These are phyloP conservation scores for Chironex yamaguchii DNA, from an alignment of 30 jellyfish, hydroid and myxozoan genomes.

Conservation along the genomic window DNA sequence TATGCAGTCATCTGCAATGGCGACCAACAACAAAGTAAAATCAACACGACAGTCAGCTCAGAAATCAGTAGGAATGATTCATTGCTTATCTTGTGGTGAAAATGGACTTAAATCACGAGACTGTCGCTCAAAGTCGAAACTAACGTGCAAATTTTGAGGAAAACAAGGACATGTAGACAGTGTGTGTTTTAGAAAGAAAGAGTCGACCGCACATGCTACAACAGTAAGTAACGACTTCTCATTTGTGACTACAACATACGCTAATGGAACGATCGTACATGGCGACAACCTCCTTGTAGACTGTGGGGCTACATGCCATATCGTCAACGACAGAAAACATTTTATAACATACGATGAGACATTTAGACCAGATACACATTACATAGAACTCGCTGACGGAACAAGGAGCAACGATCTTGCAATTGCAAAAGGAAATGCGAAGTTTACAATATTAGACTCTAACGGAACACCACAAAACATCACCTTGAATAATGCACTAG, in stretches of 20 bases:
- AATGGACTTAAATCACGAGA: conserved; percentile 47
- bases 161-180: conserved; percentile 51
- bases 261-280: conserved; percentile 3
- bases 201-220: conserved; percentile 15
- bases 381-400: conserved; percentile 49
- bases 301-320: conserved; percentile 63
- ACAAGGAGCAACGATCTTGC: conserved; percentile 56
- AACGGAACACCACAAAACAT: conserved; percentile 9
- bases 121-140: conserved; percentile 14
- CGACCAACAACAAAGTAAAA: conserved; percentile 2
- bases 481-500: conserved; percentile 49
- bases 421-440: conserved; percentile 60
- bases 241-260: conserved; percentile 13
- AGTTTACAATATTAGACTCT: conserved; percentile 40
- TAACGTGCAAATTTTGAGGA: conserved; percentile 41
- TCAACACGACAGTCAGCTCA: not conserved
- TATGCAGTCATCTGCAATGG: conserved; percentile 10
- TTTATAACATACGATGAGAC: conserved; percentile 12
- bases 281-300: conserved; percentile 34
- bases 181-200: conserved; percentile 34
- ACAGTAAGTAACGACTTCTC: not conserved
- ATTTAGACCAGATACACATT: conserved; percentile 5
- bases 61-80: conserved; percentile 1
- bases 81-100: conserved; percentile 60
- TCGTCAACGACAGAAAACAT: conserved; percentile 1